A percentile compares a stretch with the other conserved stretches of the same genome.
phyloP scores from a whole-genome alignment of 2,113 vertebrate species.

The Acrocephalus arundinaceus region DNA sequence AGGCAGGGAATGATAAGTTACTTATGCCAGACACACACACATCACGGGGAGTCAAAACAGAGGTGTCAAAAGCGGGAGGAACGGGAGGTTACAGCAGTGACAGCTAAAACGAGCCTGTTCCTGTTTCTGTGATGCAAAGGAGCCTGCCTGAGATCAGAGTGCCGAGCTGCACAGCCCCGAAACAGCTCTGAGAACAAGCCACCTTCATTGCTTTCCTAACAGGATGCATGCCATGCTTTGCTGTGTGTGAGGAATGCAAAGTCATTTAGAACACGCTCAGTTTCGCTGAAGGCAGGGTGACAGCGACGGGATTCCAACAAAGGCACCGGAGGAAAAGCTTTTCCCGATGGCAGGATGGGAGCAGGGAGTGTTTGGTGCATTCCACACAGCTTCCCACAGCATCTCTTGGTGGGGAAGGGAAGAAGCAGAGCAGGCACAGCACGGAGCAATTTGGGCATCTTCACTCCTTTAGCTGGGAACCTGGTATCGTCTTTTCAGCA shows the following conservation, averaged over 20 bases:
- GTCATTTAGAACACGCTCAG: neutral
- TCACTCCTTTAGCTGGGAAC: neutral
- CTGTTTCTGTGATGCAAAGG: neutral
- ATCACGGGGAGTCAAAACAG: neutral
- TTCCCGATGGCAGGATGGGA: fast-evolving
- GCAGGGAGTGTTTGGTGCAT: neutral
- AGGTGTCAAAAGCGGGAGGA: neutral
- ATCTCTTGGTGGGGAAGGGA: fast-evolving
- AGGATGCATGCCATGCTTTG: neutral
- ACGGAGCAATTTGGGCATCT: neutral
- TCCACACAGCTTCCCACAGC: neutral
- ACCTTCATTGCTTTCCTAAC: neutral
- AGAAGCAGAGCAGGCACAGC: neutral
- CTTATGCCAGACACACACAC: neutral
- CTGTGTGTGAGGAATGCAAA: neutral
- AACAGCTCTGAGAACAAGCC: neutral
- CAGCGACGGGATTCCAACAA: fast-evolving
- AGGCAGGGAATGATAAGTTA: neutral
- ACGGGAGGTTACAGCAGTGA: neutral
- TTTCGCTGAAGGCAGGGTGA: neutral
- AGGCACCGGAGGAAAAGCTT: neutral
- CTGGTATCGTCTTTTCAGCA: neutral
- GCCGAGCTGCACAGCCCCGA: neutral
- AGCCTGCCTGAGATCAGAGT: neutral
- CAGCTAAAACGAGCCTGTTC: neutral